Base-by-base conservation (phyloP, 2,797 vertebrate species). In the Centroberyx gerrardi region DNA sequence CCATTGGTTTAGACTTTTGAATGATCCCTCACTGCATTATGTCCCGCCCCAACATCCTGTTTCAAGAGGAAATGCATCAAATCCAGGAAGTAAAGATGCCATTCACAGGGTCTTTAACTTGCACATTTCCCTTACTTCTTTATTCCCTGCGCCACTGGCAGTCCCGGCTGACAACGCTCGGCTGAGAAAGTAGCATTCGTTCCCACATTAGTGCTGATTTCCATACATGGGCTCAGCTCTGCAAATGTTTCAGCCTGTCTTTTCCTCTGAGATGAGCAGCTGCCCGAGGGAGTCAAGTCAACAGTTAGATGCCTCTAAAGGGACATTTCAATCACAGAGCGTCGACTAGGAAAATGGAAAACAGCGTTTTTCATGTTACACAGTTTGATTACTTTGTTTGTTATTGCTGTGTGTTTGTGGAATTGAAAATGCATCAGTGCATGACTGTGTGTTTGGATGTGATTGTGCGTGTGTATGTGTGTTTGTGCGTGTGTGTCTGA, bases 151-250 rank as follows among this genome's bases (percentile, higher is more conserved):
- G 4, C 7, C 33, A 4, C 67, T 42, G 2, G 51, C 52, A 64
- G 48, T 51, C 48, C 58, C 75, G 15, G 60, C 79, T 68, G 58
- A 63, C 15, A 8, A 44, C 52, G 67, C 69, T 44, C 4, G 52
- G 31, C 22, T 3, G 28, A 40, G 14, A 54, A 38, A 28, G 6
- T 12, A 44, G 64, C 64, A 0, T 84, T 89, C 77, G 81, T 74
- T 67, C 60, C 75, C 79, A 79, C 83, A 82, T 89, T 83, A 75
- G 62, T 12, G 75, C 75, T 70, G 74, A 86, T 84, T 22, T 76
- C 84, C 76, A 78, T 77, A 74, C 80, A 59, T 68, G 76, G 70
- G 82, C 75, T 74, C 63, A 85, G 76, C 80, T 66, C 66, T 53
- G 73, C 80, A 82, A 68, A 75, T 78, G 79, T 87, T 72, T 76